Percentiles rank a stretch among this genome's conserved stretches.
phyloP scores from a whole-genome alignment of 2,888 invertebrate genomes.

The Caenorhabditis sp. region DNA sequence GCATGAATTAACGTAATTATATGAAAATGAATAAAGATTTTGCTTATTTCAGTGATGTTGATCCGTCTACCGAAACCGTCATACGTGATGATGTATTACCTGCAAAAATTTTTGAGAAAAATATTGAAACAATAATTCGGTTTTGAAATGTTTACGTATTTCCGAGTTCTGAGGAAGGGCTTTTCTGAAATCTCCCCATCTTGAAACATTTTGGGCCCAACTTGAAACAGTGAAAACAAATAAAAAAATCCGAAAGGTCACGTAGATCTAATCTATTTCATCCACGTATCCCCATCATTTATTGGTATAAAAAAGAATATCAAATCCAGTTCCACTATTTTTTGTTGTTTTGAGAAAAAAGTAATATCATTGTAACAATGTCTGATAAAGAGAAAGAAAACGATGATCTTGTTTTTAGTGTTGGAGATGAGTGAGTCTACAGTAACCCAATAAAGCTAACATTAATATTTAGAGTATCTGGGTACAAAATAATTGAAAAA shows the following conservation, averaged over 20 bases:
- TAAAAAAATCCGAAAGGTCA: neutral
- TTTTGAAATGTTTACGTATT: too few relatives aligned
- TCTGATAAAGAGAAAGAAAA: neutral
- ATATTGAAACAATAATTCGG: neutral
- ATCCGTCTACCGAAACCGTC: neutral
- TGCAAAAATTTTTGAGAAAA: neutral
- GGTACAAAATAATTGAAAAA: constrained; percentile 23
- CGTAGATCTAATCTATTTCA: constrained; percentile 4
- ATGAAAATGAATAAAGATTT: neutral
- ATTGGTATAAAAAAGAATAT: neutral
- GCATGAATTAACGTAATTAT: neutral
- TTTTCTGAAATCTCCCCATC: too few relatives aligned
- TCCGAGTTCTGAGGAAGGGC: too few relatives aligned
- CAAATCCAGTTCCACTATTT: too few relatives aligned
- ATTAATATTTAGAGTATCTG: constrained; percentile 13
- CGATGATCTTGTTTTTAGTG: neutral
- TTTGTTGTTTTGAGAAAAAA: too few relatives aligned
- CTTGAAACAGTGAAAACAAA: constrained; percentile 2
- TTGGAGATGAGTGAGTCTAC: neutral
- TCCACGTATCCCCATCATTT: neutral
- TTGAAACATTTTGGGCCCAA: neutral
- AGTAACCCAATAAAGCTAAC: neutral
- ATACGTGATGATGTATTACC: neutral
- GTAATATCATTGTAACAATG: neutral
- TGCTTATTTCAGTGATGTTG: neutral